Evolutionary conservation across 2,797 vertebrate genomes (phyloP).

Genomic region (Oophaga sylvatica): DNA sequence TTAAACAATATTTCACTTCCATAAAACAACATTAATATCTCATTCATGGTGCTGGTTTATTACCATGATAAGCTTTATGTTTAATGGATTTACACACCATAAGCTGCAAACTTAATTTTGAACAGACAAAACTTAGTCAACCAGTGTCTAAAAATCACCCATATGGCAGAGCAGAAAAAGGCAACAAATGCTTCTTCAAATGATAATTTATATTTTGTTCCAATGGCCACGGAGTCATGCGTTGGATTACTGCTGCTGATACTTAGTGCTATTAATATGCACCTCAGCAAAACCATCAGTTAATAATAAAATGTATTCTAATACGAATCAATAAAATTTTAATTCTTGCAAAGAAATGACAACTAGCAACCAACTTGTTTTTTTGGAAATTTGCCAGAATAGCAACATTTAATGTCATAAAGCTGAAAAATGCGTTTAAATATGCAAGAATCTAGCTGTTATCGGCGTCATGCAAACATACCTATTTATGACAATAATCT

Average conservation of each 20-base stretch:
- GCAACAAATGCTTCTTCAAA: background rate
- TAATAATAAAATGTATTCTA: constrained; percentile 3
- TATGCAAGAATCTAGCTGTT: background rate
- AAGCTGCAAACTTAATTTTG: no score
- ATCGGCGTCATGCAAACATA: constrained; percentile 27
- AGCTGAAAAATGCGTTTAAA: background rate
- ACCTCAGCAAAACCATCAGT: background rate
- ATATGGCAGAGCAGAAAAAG: background rate
- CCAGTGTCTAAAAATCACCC: background rate
- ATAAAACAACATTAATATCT: no score
- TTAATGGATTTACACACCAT: background rate
- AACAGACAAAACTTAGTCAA: no score
- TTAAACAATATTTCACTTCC: no score
- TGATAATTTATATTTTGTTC: background rate
- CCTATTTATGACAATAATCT: constrained; percentile 23
- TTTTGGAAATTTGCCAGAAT: constrained; percentile 5
- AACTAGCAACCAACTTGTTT: constrained; percentile 23
- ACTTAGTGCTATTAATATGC: background rate
- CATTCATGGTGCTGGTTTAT: no score
- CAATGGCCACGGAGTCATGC: background rate
- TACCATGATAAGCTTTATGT: background rate
- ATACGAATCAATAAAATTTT: constrained; percentile 3
- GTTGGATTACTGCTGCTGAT: background rate
- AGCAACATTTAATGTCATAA: background rate
- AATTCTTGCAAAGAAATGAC: background rate